Evolutionary conservation across 2,113 vertebrate species (phyloP).

Genomic region (Cryptotis parvus): DNA sequence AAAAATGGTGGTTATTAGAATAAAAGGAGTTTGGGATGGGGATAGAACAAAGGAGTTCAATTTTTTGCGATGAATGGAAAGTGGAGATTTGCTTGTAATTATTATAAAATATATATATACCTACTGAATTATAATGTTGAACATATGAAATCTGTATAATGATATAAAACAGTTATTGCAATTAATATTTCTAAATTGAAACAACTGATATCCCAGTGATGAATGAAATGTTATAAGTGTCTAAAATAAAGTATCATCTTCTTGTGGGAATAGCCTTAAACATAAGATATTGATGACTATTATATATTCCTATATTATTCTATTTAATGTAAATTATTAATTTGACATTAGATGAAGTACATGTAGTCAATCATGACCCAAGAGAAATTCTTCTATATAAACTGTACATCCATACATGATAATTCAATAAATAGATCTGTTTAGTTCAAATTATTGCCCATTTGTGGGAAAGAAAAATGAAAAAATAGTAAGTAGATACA

Average conservation of each 20-base stretch:
- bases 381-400: neutral
- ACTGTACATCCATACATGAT: neutral
- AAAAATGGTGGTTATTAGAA: neutral
- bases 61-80: neutral
- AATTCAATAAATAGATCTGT: neutral
- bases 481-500: neutral
- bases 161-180: neutral
- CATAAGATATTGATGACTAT: neutral
- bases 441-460: neutral
- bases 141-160: neutral
- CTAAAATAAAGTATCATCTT: neutral
- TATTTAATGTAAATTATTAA: neutral
- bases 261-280: neutral
- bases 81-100: neutral
- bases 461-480: neutral
- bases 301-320: neutral
- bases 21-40: neutral
- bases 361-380: neutral
- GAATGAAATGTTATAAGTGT: too few relatives aligned
- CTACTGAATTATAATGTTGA: neutral
- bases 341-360: neutral
- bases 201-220: neutral
- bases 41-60: neutral
- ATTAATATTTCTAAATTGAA: neutral
- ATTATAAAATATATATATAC: neutral